Base-by-base conservation (phyloP, 23 tunicate genomes). In the Botrylloides violaceus region DNA sequence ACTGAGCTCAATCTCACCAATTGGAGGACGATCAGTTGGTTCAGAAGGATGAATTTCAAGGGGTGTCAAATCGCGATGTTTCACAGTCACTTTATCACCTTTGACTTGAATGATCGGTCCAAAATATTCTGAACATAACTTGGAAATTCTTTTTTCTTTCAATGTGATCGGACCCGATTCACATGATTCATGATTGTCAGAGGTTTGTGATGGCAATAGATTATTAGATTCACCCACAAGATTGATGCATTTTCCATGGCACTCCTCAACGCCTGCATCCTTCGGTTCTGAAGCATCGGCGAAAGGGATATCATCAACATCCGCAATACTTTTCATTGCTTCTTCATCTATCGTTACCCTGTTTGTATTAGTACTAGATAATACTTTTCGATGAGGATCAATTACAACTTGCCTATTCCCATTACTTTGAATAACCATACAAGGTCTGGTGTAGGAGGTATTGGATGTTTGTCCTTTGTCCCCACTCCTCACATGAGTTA, bases 41-140 rank as follows among this genome's bases (percentile, higher is more conserved):
- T n/a, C n/a, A n/a, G n/a, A n/a, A n/a, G n/a, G n/a, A n/a, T n/a
- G n/a, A 43, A 43, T 15, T 7, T 43, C 15, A 7, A 43, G 15
- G 9, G 53, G 53, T 15, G 53, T 9, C 9, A 9, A 9, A 33
- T 65, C 43, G 1, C 29, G 36, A 22, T 68, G 74, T n/a, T 39
- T 68, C 19, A 68, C 30, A 26, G 47, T 68, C 0, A 68, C n/a
- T 18, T 38, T 68, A 6, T 30, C 58, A 19, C 74, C 74, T 37
- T 68, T 35, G 4, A 68, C 37, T 6, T 26, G 24, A 19, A 68
- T 43, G 26, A 68, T 30, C 36, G 74, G 74, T 2, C 74, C 74
- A 43, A 68, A 68, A 5, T 23, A 19, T 32, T 68, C 74, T 15
- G 38, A 43, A 15, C 53, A 43, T 43, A 43, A 43, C 15, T 15